Base-by-base conservation (phyloP, 2,113 vertebrate genomes). In the Pseudopodoces humilis region DNA sequence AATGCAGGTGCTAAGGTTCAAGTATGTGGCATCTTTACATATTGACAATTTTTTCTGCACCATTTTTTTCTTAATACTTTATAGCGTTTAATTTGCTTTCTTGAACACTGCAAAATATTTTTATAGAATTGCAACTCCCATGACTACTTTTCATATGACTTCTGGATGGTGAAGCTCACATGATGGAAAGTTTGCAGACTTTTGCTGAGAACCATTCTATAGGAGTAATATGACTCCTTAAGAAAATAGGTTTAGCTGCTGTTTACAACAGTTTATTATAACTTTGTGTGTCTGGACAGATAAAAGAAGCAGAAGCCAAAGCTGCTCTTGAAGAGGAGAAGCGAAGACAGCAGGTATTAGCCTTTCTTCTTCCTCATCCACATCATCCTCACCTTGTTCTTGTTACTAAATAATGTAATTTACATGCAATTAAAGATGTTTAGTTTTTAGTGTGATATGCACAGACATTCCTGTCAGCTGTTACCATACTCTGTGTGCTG, bases 271-370 rank as follows among this genome's bases (percentile, higher is more conserved):
- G 22, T 92, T 94, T 28, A 35, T 94, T 90, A 77, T n/a, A 50
- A 60, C 76, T 88, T 94, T 96, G 20, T 97, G 11, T 97, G 63
- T 96, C 47, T 95, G 91, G 53, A 93, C 95, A 99, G 99, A 92
- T 99, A 75, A 99, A 99, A 97, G 99, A 99, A 96, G 99, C 98
- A 78, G 99, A 99, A 98, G 98, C 98, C 60, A 98, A 94, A 97
- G 99, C 98, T 21, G 98, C 97, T 62, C 88, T 98, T 95, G 98
- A 99, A 97, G 99, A 99, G 81, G 99, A 99, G 97, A 98, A 98
- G 77, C 97, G 97, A 95, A 98, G 97, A 76, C 99, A 99, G 60
- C 99, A 99, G 98, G 99, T 99, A 96, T 63, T 69, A 53, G 12
- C 11, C 16, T 67, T 74, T 55, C 22, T 83, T 44, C 12, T 75